phyloP scores from a whole-genome alignment of 2,888 invertebrate species.

The Andrena haemorrhoa region DNA sequence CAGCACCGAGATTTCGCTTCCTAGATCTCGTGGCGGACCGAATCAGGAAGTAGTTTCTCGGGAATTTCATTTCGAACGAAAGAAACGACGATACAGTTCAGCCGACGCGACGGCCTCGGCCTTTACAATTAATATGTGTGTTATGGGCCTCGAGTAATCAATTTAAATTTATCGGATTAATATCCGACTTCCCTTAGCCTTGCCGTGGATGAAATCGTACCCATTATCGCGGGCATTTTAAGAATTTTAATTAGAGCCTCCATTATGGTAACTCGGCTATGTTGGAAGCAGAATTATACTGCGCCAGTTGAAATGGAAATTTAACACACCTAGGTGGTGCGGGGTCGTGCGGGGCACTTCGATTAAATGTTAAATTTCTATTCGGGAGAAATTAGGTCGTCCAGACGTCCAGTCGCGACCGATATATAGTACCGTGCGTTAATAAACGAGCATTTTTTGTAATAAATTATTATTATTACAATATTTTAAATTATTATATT shows the following conservation, averaged over 20 bases:
- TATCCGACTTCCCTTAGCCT: not conserved
- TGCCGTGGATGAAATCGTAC: conserved; percentile 19
- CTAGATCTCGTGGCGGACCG: conserved; percentile 42
- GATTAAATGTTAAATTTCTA: conserved; percentile 32
- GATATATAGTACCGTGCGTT: too few species aligned
- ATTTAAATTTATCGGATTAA: conserved; percentile 20
- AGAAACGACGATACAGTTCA: conserved; percentile 32
- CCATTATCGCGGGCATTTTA: conserved; percentile 9
- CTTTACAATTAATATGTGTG: conserved; percentile 17
- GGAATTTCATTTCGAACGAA: conserved; percentile 51
- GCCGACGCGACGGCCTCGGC: not conserved
- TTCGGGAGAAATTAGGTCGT: not conserved
- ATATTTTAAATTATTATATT: too few species aligned
- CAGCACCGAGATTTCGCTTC: conserved; percentile 47
- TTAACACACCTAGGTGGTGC: not conserved
- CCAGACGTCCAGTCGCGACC: too few species aligned
- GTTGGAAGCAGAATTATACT: conserved; percentile 15
- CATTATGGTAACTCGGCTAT: not conserved
- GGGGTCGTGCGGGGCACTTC: not conserved
- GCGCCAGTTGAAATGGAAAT: not conserved
- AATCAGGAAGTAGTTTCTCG: conserved; percentile 58
- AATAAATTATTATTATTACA: too few species aligned
- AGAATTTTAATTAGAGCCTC: conserved; percentile 46
- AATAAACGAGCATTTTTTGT: too few species aligned
- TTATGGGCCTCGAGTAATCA: not conserved